Percentiles rank a stretch among this genome's conserved stretches.
These are phyloP conservation scores for Cossypha polioptera DNA, from an alignment of 2,797 vertebrate species.

Conservation along the genomic window DNA sequence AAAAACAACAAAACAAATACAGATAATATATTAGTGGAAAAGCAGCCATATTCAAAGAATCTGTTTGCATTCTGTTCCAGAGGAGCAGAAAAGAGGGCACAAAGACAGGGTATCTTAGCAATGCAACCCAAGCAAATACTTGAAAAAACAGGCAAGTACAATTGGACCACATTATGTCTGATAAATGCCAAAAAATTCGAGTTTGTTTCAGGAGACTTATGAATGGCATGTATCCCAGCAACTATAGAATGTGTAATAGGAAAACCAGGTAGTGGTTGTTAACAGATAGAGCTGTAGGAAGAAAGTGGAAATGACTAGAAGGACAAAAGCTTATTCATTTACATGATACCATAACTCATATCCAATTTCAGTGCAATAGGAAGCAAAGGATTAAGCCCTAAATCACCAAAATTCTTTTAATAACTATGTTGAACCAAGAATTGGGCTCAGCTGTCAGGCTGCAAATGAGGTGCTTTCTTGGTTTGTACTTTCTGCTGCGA, in stretches of 20 bases:
- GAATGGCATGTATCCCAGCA: neutral
- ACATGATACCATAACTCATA: neutral
- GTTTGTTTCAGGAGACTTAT: neutral
- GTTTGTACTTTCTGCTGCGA: neutral
- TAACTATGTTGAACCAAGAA: neutral
- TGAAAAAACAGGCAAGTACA: neutral
- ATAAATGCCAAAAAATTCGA: neutral
- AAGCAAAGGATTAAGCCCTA: neutral
- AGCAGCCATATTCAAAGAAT: neutral
- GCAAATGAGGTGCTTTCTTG: neutral
- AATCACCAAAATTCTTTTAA: neutral
- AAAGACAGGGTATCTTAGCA: neutral
- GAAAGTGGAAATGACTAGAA: neutral
- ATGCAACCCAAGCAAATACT: neutral
- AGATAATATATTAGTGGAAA: neutral
- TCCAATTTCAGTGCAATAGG: neutral
- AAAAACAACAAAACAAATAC: neutral
- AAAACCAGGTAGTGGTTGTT: neutral
- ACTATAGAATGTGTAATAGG: neutral
- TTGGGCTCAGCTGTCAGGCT: neutral
- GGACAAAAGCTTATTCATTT: slow-evolving; percentile 11
- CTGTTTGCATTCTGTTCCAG: neutral
- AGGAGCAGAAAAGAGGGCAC: neutral
- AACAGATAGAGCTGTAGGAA: neutral
- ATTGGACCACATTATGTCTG: neutral